Evolutionary conservation across 2,888 invertebrate genomes (phyloP).

Genomic region (Agriopis marginaria): DNA sequence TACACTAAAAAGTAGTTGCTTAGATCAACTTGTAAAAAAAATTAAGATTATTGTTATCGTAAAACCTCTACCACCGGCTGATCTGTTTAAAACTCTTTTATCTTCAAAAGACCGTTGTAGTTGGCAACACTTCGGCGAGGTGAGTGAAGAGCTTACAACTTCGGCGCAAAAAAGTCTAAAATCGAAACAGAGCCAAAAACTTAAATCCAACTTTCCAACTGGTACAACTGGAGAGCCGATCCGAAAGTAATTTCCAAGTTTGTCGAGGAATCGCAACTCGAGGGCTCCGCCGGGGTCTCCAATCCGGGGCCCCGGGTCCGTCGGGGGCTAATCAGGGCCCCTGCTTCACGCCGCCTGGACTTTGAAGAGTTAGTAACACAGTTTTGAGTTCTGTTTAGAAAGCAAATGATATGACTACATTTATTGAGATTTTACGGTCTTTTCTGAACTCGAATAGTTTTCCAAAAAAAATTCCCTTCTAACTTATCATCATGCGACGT

Average conservation of each 20-base stretch:
- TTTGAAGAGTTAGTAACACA: conserved; percentile 15
- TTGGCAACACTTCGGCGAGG: conserved; percentile 6
- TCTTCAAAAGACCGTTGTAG: conserved; percentile 5
- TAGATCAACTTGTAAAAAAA: background rate
- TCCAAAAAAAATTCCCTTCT: no score
- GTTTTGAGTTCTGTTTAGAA: conserved; percentile 16
- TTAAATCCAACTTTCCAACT: conserved; percentile 35
- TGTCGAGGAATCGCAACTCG: conserved; percentile 26
- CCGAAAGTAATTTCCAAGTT: conserved; percentile 44
- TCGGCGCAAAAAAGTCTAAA: conserved; percentile 30
- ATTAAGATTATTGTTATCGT: background rate
- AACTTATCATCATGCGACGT: background rate
- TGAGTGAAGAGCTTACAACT: conserved; percentile 14
- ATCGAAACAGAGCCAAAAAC: conserved; percentile 36
- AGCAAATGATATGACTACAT: background rate
- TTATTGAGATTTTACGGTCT: background rate
- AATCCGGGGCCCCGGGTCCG: conserved; percentile 7
- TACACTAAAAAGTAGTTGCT: background rate
- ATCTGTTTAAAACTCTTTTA: conserved; percentile 12
- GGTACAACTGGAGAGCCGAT: conserved; percentile 38
- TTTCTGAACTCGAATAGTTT: no score
- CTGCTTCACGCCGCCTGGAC: background rate
- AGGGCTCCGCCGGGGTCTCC: background rate
- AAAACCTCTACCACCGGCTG: conserved; percentile 1
- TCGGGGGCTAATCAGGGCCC: conserved; percentile 11